These are phyloP conservation scores for Taxidea taxus DNA, from an alignment of 2,113 vertebrate genomes.

Conservation along the genomic window DNA sequence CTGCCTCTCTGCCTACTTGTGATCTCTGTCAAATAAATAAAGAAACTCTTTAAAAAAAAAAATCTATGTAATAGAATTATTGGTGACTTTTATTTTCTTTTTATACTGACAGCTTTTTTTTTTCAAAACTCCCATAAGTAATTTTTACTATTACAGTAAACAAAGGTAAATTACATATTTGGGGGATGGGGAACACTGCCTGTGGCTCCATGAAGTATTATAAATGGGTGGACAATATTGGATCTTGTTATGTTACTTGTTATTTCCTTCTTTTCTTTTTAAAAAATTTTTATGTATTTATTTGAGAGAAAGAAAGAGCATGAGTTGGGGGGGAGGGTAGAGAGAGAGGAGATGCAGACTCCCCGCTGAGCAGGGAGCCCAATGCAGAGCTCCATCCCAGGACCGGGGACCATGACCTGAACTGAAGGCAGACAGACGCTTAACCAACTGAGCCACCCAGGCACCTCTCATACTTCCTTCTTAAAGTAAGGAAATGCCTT, in stretches of 20 bases:
- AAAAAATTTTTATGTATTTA: neutral
- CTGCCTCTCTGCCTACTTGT: no score
- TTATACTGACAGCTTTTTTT: neutral
- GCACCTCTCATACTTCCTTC: neutral
- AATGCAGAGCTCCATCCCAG: neutral
- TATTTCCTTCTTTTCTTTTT: neutral
- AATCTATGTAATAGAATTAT: neutral
- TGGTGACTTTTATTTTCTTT: conserved; percentile 25
- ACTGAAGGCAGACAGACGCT: neutral
- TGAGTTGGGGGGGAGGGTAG: neutral
- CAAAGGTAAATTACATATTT: neutral
- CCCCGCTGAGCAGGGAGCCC: neutral
- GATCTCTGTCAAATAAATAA: no score
- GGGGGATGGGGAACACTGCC: neutral
- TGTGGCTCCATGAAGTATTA: neutral
- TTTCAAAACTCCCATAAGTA: neutral
- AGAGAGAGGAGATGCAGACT: neutral
- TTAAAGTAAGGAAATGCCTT: neutral
- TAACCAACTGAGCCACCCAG: neutral
- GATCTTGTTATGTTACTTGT: neutral
- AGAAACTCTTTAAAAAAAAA: neutral
- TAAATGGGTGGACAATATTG: neutral
- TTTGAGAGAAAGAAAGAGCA: neutral
- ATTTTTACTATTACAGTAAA: neutral
- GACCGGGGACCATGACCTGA: neutral